Conservation (phyloP, 2,888 invertebrate genomes). For the Xanthorhoe designata region DNA sequence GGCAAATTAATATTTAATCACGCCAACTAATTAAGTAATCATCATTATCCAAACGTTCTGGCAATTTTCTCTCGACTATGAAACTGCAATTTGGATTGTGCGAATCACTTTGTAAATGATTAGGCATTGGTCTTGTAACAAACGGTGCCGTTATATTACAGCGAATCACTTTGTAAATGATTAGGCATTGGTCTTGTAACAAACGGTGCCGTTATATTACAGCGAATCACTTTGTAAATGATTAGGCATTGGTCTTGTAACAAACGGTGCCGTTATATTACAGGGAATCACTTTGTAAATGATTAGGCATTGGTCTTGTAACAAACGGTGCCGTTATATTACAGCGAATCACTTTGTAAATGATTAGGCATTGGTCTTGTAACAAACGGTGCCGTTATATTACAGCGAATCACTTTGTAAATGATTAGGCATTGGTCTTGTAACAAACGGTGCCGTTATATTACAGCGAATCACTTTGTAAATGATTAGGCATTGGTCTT, state of each 20-base stretch:
- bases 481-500: slow-evolving; percentile 23
- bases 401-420: slow-evolving; percentile 47
- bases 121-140: not conserved
- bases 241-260: not conserved
- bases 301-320: not conserved
- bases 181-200: not conserved
- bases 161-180: slow-evolving; percentile 47
- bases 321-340: not conserved
- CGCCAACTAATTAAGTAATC: slow-evolving; percentile 28
- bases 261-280: not conserved
- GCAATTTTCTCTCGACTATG: slow-evolving; percentile 43
- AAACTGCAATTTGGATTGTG: slow-evolving; percentile 52
- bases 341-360: slow-evolving; percentile 48
- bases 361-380: not conserved
- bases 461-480: slow-evolving; percentile 46
- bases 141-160: not conserved
- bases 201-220: not conserved
- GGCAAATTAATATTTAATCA: slow-evolving; percentile 27
- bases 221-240: slow-evolving; percentile 48
- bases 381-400: not conserved
- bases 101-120: slow-evolving; percentile 47
- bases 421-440: slow-evolving; percentile 16
- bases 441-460: not conserved
- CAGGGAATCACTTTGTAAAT: slow-evolving; percentile 48
- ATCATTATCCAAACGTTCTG: slow-evolving; percentile 37